These are phyloP conservation scores for Poecile montanus DNA, from an alignment of 2,797 vertebrate species.

Conservation along the genomic window DNA sequence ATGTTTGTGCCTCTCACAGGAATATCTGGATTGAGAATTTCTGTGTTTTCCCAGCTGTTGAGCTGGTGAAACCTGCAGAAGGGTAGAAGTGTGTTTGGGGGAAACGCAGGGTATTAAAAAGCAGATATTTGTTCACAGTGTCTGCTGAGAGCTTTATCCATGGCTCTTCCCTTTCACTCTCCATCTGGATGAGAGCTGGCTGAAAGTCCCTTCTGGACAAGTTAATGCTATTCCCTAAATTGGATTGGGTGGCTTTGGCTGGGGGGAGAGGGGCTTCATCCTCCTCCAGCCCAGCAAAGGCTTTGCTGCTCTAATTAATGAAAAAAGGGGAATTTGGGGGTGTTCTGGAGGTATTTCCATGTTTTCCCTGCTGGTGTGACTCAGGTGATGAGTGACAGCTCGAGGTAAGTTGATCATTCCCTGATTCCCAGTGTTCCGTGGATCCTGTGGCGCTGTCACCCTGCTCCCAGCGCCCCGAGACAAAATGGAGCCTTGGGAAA, in stretches of 20 bases:
- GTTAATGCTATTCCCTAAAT: conserved; percentile 30
- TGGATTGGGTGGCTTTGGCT: neutral
- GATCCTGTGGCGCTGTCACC: neutral
- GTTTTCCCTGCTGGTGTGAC: neutral
- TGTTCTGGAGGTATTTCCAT: neutral
- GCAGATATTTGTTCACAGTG: neutral
- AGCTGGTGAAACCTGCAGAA: neutral
- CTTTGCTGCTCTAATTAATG: neutral
- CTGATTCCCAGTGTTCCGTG: neutral
- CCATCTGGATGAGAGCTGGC: conserved; percentile 25
- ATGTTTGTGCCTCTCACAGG: neutral
- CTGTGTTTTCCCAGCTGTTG: neutral
- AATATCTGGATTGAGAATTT: neutral
- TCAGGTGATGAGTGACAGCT: conserved; percentile 19
- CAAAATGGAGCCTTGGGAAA: neutral
- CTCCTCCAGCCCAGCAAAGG: fast-evolving
- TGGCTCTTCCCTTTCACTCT: conserved; percentile 16
- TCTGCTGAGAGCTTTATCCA: neutral
- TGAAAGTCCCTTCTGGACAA: conserved; percentile 11
- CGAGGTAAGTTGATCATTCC: neutral
- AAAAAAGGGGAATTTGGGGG: neutral
- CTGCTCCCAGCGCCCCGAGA: neutral
- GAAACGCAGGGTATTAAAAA: neutral
- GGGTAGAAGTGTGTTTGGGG: neutral
- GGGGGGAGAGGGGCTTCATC: neutral